A percentile compares a stretch with the other conserved stretches of the same genome.
Conservation (phyloP, 2,888 invertebrate species). For the Nomada goodeniana region DNA sequence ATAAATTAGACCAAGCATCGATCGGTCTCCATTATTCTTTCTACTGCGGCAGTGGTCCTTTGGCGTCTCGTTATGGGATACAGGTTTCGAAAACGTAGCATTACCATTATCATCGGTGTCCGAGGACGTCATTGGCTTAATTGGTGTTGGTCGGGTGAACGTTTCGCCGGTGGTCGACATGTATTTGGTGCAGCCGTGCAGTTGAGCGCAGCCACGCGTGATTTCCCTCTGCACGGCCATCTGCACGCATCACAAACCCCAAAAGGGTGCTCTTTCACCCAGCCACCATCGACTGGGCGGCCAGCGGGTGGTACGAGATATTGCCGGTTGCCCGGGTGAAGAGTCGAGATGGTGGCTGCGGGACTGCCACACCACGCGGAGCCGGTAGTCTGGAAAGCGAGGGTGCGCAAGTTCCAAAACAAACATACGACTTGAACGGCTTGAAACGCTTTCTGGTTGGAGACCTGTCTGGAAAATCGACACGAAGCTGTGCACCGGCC, state of each 20-base stretch:
- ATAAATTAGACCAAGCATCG: too few species aligned
- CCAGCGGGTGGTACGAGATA: conserved; percentile 57
- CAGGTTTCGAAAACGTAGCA: conserved; percentile 60
- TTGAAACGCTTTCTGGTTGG: conserved; percentile 68
- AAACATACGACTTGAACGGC: conserved; percentile 71
- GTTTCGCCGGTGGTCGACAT: conserved; percentile 73
- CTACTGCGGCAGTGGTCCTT: neutral
- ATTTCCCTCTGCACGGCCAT: conserved; percentile 80
- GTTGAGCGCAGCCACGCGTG: conserved; percentile 81
- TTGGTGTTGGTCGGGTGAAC: conserved; percentile 78
- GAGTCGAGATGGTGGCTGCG: conserved; percentile 55
- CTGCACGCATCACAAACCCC: conserved; percentile 81
- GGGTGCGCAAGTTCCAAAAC: conserved; percentile 70
- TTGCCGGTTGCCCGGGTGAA: conserved; percentile 59
- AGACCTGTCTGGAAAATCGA: conserved; percentile 64
- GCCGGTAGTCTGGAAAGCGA: conserved; percentile 48
- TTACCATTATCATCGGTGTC: conserved; percentile 78
- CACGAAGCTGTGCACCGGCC: too few species aligned
- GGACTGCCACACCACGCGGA: neutral
- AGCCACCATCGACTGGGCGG: conserved; percentile 47
- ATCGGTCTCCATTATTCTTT: neutral
- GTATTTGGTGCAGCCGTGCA: conserved; percentile 76
- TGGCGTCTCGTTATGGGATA: conserved; percentile 45
- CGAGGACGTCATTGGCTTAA: conserved; percentile 78
- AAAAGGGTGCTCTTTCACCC: conserved; percentile 80